A percentile compares a stretch with the other conserved stretches of the same genome.
These are phyloP conservation scores for Tinamus major DNA, from an alignment of 2,797 vertebrate species.

Conservation along the genomic window DNA sequence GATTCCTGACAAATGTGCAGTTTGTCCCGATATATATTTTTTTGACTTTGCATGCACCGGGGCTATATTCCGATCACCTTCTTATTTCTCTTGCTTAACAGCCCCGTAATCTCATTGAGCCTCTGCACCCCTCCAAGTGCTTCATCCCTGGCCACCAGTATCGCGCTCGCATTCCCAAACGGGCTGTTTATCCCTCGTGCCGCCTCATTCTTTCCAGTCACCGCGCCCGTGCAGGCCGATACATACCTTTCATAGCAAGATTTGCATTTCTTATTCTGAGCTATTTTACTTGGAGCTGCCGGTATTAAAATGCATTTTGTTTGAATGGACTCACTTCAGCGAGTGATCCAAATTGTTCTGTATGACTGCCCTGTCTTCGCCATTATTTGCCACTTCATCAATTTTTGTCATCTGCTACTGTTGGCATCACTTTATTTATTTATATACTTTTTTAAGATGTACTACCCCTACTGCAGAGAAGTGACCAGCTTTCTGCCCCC, in stretches of 20 bases:
- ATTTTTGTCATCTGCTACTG: slow-evolving; percentile 43
- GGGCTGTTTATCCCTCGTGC: slow-evolving; percentile 35
- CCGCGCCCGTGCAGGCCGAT: neutral
- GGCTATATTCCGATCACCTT: neutral
- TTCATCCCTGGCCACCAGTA: neutral
- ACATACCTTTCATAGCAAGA: slow-evolving; percentile 40
- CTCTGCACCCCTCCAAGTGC: neutral
- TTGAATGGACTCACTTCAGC: slow-evolving; percentile 52
- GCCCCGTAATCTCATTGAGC: slow-evolving; percentile 50
- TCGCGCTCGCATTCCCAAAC: slow-evolving; percentile 30
- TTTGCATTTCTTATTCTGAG: slow-evolving; percentile 52
- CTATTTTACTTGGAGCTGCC: slow-evolving; percentile 40
- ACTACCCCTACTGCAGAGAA: neutral
- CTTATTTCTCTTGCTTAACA: slow-evolving; percentile 39
- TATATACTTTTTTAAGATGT: neutral
- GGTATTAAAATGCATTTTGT: slow-evolving; percentile 43
- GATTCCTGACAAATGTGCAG: too few species aligned
- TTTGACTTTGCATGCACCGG: neutral
- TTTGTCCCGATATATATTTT: too few species aligned
- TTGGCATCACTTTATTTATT: neutral
- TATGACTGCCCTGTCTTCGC: slow-evolving; percentile 56
- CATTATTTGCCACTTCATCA: slow-evolving; percentile 54
- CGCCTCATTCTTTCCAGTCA: slow-evolving; percentile 53
- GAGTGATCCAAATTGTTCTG: slow-evolving; percentile 57
- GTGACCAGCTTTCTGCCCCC: neutral